Percentiles rank a stretch among this genome's conserved stretches.
phyloP scores from a whole-genome alignment of 2,113 vertebrate genomes.

The Corythornis cristatus region DNA sequence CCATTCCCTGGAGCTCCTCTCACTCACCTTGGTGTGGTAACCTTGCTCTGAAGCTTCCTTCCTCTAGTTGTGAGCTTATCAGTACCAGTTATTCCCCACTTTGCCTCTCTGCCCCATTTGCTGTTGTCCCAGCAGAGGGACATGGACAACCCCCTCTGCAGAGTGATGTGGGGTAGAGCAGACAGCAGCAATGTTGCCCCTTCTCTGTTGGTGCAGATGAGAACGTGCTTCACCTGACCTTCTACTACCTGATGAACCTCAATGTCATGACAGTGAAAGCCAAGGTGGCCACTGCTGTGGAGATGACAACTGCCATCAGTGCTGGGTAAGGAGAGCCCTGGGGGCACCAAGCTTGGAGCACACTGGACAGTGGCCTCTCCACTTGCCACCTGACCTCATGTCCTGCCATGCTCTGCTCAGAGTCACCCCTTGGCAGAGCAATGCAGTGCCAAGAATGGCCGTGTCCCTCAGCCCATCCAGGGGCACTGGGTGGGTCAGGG shows the following conservation, averaged over 20 bases:
- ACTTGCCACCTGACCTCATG: rapidly evolving
- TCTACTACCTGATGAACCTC: constrained; percentile 96
- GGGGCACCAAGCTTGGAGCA: background rate
- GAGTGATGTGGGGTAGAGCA: background rate
- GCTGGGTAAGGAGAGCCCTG: constrained; percentile 73
- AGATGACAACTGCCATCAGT: constrained; percentile 84
- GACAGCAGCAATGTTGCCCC: background rate
- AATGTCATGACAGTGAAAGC: constrained; percentile 94
- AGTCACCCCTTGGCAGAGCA: rapidly evolving
- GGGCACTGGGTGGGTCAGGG: background rate
- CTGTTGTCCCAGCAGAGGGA: background rate
- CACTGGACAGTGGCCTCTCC: rapidly evolving
- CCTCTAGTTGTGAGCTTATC: background rate
- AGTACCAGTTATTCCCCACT: background rate
- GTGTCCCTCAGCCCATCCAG: background rate
- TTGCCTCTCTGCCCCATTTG: background rate
- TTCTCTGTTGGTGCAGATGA: constrained; percentile 77
- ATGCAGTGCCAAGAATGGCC: background rate
- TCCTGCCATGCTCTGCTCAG: background rate
- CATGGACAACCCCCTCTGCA: rapidly evolving
- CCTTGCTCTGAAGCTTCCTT: background rate
- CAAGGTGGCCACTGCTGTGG: constrained; percentile 84
- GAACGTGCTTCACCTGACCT: constrained; percentile 88
- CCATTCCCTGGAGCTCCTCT: background rate
- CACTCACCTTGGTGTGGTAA: rapidly evolving